Conservation (phyloP, 2,797 vertebrate species). For the Picus viridis region DNA sequence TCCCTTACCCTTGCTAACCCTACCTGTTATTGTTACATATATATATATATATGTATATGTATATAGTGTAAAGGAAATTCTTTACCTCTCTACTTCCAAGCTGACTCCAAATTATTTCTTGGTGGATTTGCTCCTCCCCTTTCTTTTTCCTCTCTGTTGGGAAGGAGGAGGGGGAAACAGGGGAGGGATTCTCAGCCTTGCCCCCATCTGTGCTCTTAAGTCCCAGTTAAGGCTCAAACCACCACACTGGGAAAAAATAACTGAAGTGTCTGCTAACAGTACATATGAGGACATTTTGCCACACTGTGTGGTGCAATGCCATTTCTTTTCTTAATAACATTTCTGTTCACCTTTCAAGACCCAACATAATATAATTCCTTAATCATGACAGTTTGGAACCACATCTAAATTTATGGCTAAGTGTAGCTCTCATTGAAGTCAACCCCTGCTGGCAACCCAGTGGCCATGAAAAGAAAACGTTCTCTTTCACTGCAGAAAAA, state of each 20-base stretch:
- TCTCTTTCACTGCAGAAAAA: constrained; percentile 36
- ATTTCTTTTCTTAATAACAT: constrained; percentile 29
- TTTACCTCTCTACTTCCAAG: too few relatives aligned
- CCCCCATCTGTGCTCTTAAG: too few relatives aligned
- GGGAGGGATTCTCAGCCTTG: too few relatives aligned
- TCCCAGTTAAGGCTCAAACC: too few relatives aligned
- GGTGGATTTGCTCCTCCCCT: too few relatives aligned
- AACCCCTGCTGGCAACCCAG: constrained; percentile 20
- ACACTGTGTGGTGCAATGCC: neutral
- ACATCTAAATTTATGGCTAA: constrained; percentile 59
- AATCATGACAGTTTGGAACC: constrained; percentile 48
- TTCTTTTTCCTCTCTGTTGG: too few relatives aligned
- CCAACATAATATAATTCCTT: constrained; percentile 39
- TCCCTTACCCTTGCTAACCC: too few relatives aligned
- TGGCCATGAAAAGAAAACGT: constrained; percentile 41
- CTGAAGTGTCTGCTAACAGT: neutral
- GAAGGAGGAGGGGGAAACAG: too few relatives aligned
- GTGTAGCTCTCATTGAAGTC: constrained; percentile 54
- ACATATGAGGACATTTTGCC: neutral
- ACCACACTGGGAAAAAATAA: neutral
- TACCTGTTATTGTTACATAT: too few relatives aligned
- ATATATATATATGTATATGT: too few relatives aligned
- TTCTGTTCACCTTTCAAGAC: constrained; percentile 46
- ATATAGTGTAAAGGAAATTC: too few relatives aligned
- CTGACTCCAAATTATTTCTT: too few relatives aligned